A percentile compares a stretch with the other conserved stretches of the same genome.
Conservation (phyloP, 1,140 invertebrate genomes). For the Meloidogyne hapla region DNA sequence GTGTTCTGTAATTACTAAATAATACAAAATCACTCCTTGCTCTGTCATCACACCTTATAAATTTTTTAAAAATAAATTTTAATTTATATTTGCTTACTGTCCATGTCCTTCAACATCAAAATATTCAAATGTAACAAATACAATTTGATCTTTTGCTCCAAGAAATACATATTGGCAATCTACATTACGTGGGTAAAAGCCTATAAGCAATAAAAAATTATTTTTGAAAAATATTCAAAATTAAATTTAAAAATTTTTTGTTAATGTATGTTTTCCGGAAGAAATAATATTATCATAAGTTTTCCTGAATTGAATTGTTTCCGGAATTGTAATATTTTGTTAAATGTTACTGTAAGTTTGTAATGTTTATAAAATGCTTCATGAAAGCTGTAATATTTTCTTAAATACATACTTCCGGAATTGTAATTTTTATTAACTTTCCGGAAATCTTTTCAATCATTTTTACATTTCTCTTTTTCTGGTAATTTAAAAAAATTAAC, state of each 20-base stretch:
- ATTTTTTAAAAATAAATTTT: not conserved
- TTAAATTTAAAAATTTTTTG: not conserved
- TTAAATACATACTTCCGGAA: no score
- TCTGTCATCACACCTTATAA: constrained; percentile 76
- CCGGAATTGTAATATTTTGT: not conserved
- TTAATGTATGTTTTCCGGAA: no score
- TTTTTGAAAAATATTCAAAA: no score
- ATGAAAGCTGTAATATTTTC: no score
- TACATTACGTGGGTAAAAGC: constrained; percentile 83
- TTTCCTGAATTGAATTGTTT: no score
- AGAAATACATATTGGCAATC: constrained; percentile 93
- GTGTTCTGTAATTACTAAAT: constrained; percentile 85
- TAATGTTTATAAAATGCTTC: no score
- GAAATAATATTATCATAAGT: no score
- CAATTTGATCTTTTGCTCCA: constrained; percentile 76
- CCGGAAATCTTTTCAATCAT: no score
- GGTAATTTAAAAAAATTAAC: not conserved
- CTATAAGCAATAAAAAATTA: not conserved
- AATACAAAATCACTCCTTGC: constrained; percentile 88
- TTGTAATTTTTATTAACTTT: no score
- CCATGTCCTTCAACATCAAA: constrained; percentile 87
- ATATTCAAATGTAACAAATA: constrained; percentile 81
- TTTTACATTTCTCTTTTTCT: no score
- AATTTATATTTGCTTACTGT: constrained; percentile 69
- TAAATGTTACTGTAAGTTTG: not conserved